Conservation (phyloP, 37 sponge, comb jelly and placozoan genomes). For the Halichondria panicea region DNA sequence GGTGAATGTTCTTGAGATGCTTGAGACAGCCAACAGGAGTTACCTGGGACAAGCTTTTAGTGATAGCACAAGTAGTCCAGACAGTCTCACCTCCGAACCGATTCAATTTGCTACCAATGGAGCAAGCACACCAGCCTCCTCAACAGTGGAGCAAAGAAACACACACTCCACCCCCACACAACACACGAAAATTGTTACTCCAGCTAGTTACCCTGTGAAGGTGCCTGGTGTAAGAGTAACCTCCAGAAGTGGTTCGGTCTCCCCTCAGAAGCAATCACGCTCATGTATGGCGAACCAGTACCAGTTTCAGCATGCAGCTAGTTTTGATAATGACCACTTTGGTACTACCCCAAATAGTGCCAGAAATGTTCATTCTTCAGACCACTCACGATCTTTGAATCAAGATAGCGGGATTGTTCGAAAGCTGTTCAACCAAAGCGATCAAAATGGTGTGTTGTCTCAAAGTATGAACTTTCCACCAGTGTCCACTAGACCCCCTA, state of each 20-base stretch:
- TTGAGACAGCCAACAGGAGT: background rate
- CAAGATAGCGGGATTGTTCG: no score
- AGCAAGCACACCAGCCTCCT: background rate
- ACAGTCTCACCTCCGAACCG: conserved; percentile 20
- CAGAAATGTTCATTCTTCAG: no score
- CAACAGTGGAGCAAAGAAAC: background rate
- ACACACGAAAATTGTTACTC: background rate
- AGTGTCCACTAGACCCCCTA: background rate
- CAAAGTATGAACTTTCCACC: background rate
- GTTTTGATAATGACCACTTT: background rate
- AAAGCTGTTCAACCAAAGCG: background rate
- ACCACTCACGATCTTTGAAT: no score
- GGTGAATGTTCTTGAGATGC: background rate
- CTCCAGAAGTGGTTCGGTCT: background rate
- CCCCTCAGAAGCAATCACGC: no score
- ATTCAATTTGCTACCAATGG: background rate
- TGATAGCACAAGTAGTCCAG: conserved; percentile 6
- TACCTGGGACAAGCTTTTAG: conserved; percentile 3
- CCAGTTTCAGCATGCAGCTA: conserved; percentile 16
- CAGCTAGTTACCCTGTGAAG: background rate
- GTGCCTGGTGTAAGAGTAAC: background rate
- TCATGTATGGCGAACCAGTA: no score
- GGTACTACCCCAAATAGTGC: background rate
- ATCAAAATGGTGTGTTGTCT: background rate
- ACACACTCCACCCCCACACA: background rate